A percentile compares a stretch with the other conserved stretches of the same genome.
These are phyloP conservation scores for Pristionchus japonicus DNA, from an alignment of 2,888 invertebrate species.

Conservation along the genomic window DNA sequence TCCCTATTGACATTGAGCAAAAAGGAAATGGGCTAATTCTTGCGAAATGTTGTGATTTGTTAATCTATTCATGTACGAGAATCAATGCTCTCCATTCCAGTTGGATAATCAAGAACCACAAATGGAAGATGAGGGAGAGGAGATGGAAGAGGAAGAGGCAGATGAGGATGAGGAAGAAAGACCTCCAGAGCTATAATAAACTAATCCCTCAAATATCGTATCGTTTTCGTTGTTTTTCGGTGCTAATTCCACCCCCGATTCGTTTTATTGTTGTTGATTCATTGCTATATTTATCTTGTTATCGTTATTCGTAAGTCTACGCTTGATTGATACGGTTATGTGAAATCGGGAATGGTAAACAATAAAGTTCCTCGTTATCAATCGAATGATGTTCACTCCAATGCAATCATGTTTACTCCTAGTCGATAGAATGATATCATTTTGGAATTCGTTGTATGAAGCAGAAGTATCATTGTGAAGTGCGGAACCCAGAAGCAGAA, in stretches of 20 bases:
- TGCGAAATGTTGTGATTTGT: too few relatives aligned
- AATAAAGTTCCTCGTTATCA: too few relatives aligned
- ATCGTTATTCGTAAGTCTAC: neutral
- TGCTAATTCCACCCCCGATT: neutral
- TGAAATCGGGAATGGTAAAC: too few relatives aligned
- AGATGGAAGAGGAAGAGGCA: neutral
- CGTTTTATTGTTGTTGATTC: neutral
- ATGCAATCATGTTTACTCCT: too few relatives aligned
- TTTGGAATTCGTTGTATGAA: too few relatives aligned
- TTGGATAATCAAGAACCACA: neutral
- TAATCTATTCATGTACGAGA: too few relatives aligned
- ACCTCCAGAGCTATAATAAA: neutral
- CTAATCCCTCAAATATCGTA: neutral
- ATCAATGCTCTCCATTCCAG: neutral
- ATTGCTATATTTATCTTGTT: neutral
- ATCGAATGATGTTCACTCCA: too few relatives aligned
- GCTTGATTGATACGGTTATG: neutral
- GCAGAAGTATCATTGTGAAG: too few relatives aligned
- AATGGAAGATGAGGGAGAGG: neutral
- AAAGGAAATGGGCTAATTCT: too few relatives aligned
- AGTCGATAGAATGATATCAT: too few relatives aligned
- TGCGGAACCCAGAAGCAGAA: too few relatives aligned
- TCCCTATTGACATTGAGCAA: too few relatives aligned
- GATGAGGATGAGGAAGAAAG: neutral
- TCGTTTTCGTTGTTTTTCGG: neutral